Evolutionary conservation across 2,888 invertebrate genomes (phyloP), one percentile per base, ranked within the genome.

Genomic region (Leptothorax acervorum): DNA sequence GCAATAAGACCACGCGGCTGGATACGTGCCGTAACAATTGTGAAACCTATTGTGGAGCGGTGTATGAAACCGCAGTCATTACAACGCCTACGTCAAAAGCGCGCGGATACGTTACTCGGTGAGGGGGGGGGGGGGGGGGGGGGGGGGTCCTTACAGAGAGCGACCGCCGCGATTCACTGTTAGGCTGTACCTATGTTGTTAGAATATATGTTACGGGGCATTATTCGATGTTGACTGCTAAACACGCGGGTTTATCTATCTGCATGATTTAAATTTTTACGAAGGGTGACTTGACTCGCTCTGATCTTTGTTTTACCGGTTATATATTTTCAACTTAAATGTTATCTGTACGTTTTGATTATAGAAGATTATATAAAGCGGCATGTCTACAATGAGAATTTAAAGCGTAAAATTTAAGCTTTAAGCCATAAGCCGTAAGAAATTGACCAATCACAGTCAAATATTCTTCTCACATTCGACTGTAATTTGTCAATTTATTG

Each of bases 21-120:
- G 51, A 60, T 55, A 57, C 60, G 73, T 35, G 73, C 73, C 79
- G 79, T 79, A 79, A 73, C 73, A 73, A 45, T 79, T 79, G 79
- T 45, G 79, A 79, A 79, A 79, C 45, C 74, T 60, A 79, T 79
- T 79, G 79, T 79, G 74, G 74, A 79, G 73, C 73, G 55, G 31
- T 71, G 45, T 79, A 71, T 57, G 74, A 79, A 57, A 79, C 45
- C 57, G 79, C 65, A 79, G 79, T 79, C 73, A 73, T 79, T 73
- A 79, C 45, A 3, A 45, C 79, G 79, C 79, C 73, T 23, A 79
- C 79, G 73, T 45, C 35, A 5, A 18, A 18, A 42, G 23, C 35
- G 45, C 74, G 31, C 31, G 60, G 75, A 75, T 74, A 74, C 31
- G n/a, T 63, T 75, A 51, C 48, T 42, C 71, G 23, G 12, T 23